phyloP scores from a whole-genome alignment of 2,797 vertebrate species.

The Manis pentadactyla region DNA sequence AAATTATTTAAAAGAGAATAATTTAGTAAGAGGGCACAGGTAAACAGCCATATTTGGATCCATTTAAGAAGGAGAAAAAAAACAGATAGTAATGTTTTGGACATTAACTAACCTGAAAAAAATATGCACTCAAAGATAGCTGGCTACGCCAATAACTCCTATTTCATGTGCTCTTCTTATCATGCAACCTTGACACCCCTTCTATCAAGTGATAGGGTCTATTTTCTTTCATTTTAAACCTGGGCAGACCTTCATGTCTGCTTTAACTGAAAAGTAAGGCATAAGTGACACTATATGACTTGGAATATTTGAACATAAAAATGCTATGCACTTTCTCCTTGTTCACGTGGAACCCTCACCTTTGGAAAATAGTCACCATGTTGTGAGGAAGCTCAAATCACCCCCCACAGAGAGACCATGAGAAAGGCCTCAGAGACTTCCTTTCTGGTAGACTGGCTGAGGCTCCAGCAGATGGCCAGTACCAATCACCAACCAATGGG shows the following conservation, averaged over 20 bases:
- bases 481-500: not conserved
- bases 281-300: not conserved
- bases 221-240: not conserved
- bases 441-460: not conserved
- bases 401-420: not conserved
- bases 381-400: not conserved
- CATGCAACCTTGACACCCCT: not conserved
- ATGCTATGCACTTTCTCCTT: not conserved
- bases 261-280: not conserved
- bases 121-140: not conserved
- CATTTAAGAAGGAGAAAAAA: slow-evolving; percentile 13
- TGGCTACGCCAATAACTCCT: not conserved
- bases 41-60: not conserved
- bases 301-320: not conserved
- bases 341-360: not conserved
- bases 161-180: not conserved
- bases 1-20: slow-evolving; percentile 4
- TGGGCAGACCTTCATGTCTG: not conserved
- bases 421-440: not conserved
- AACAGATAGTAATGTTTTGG: not conserved
- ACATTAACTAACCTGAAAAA: slow-evolving; percentile 17
- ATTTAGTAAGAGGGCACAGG: not conserved
- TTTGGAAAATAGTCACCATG: not conserved
- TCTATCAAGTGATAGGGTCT: not conserved
- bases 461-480: not conserved